Evolutionary conservation across 2,797 vertebrate species (phyloP), one percentile per base, ranked within the genome.

Genomic region (Rhinophrynus dorsalis): DNA sequence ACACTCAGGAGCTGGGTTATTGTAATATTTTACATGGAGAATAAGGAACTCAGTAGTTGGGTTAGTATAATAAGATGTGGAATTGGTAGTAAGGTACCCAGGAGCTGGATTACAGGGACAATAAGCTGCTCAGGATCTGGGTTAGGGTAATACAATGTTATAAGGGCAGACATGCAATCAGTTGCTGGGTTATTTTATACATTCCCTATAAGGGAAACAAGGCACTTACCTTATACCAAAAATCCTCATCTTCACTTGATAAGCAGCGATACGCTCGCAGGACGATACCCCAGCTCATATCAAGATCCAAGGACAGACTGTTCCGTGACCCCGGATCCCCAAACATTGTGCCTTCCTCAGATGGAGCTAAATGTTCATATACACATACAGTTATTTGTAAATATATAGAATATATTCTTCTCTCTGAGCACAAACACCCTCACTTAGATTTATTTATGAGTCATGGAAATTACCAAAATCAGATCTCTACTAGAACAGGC

Each of bases 41-140:
- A n/a, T 50, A 6, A 63, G 70, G 17, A 74, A 67, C 1, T 85
- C 83, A 0, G 76, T 74, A 69, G 86, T 13, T 1, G 37, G 56
- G 56, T 58, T 40, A 58, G 35, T 42, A 12, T 17, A n/a, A 58
- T 58, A 27, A 26, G 21, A 42, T 27, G 23, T 58, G 40, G n/a
- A n/a, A 40, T 21, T 26, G 35, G 21, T 12, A 26, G 42, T 58
- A 42, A 26, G 33, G 23, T 37, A n/a, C 33, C 26, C n/a, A 6
- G 56, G 56, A 42, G 56, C 35, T 8, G 23, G 56, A 37, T 58
- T 40, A 58, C 37, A 40, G 35, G 21, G 35, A 37, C 29, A 18
- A 59, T 59, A 44, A 44, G 56, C n/a, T 15, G 79, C 85, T 79
- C 18, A 76, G 83, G 18, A 90, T 84, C 80, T n/a, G 8, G 27